Evolutionary conservation across 2,113 vertebrate genomes (phyloP).

Genomic region (Ascaphus truei): DNA sequence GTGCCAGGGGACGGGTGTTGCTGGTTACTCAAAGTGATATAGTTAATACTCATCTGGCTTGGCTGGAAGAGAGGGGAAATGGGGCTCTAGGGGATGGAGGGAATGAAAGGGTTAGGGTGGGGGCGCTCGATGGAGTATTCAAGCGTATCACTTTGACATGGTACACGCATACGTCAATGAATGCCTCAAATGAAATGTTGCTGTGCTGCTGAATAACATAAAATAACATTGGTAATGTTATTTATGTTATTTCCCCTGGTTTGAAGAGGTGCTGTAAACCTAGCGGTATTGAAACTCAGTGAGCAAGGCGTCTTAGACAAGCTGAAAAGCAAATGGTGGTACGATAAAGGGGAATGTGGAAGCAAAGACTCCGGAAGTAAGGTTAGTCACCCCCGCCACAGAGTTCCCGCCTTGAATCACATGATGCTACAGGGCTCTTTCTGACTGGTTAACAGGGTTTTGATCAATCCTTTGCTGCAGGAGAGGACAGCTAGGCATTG

Average conservation of each 20-base stretch:
- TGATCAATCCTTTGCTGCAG: background rate
- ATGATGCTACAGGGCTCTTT: constrained; percentile 33
- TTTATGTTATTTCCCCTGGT: constrained; percentile 99
- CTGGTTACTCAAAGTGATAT: constrained; percentile 97
- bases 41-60: constrained; percentile 91
- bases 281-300: constrained; percentile 99
- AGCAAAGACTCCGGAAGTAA: constrained; percentile 97
- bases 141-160: constrained; percentile 88
- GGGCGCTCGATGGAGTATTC: constrained; percentile 88
- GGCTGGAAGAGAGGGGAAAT: constrained; percentile 66
- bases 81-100: constrained; percentile 64
- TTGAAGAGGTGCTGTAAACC: constrained; percentile 98
- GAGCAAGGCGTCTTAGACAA: constrained; percentile 99
- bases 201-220: constrained; percentile 92
- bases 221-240: constrained; percentile 99
- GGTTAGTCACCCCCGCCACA: constrained; percentile 84
- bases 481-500: background rate
- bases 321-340: constrained; percentile 99
- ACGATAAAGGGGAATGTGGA: constrained; percentile 99
- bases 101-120: constrained; percentile 54
- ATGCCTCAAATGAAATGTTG: constrained; percentile 79
- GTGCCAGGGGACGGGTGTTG: constrained; percentile 73
- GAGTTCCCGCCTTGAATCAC: constrained; percentile 61
- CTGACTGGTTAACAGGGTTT: constrained; percentile 23
- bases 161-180: constrained; percentile 73